phyloP scores from a whole-genome alignment of 35 echinoderm and acorn worm species.

The Nesometra sesokonis region DNA sequence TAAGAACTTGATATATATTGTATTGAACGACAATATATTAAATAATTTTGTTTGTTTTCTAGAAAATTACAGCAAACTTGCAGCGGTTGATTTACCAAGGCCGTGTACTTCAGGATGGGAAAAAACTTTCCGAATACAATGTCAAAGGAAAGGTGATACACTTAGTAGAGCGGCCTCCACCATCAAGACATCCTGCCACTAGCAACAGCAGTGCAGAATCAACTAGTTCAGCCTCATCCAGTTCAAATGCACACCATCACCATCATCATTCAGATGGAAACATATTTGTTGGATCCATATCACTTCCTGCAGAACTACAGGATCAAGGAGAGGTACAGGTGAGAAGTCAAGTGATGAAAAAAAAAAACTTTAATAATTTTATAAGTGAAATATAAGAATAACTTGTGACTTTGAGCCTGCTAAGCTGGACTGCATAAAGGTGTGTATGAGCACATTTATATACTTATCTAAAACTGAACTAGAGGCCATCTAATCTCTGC shows the following conservation, averaged over 20 bases:
- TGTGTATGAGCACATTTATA: too few relatives aligned
- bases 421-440: too few relatives aligned
- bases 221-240: not conserved
- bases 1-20: too few relatives aligned
- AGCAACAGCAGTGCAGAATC: not conserved
- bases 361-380: too few relatives aligned
- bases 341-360: not conserved
- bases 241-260: not conserved
- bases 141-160: slow-evolving; percentile 73
- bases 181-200: slow-evolving; percentile 22
- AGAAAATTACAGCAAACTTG: slow-evolving; percentile 56
- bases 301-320: slow-evolving; percentile 48
- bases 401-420: too few relatives aligned
- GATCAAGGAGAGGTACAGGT: slow-evolving; percentile 63
- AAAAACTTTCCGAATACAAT: slow-evolving; percentile 83
- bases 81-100: slow-evolving; percentile 87
- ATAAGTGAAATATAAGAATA: too few relatives aligned
- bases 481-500: too few relatives aligned
- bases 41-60: not conserved
- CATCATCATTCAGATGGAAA: slow-evolving; percentile 15
- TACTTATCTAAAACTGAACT: too few relatives aligned
- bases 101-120: slow-evolving; percentile 72
- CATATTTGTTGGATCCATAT: slow-evolving; percentile 62
- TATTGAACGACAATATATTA: not conserved
- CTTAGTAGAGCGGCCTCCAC: slow-evolving; percentile 85